Conservation (phyloP, 2,888 invertebrate genomes). For the Pyrrhosoma nymphula region DNA sequence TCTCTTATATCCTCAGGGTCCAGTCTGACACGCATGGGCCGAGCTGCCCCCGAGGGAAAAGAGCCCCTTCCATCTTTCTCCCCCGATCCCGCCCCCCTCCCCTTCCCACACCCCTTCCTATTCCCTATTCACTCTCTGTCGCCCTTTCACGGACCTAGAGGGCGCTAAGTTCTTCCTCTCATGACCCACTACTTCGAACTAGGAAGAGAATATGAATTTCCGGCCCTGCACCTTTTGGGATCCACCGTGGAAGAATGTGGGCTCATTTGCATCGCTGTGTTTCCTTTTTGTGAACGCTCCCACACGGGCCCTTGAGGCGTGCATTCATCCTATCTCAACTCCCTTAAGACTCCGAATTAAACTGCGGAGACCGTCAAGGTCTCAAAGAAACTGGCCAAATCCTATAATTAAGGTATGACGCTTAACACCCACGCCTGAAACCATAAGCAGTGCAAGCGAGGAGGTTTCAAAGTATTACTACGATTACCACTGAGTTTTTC, state of each 20-base stretch:
- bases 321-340: too few relatives aligned
- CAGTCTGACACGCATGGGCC: conserved; percentile 1
- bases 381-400: too few relatives aligned
- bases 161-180: neutral
- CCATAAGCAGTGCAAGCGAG: too few relatives aligned
- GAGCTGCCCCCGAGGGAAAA: neutral
- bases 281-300: neutral
- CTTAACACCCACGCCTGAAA: too few relatives aligned
- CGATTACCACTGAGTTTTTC: too few relatives aligned
- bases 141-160: neutral
- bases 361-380: too few relatives aligned
- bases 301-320: too few relatives aligned
- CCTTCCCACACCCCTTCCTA: neutral
- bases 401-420: too few relatives aligned
- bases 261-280: conserved; percentile 6
- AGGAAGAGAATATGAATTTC: conserved; percentile 25
- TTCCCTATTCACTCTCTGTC: neutral
- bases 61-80: neutral
- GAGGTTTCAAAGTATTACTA: too few relatives aligned
- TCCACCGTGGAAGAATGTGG: neutral
- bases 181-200: neutral
- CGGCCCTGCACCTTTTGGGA: neutral
- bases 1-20: neutral
- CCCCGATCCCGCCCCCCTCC: too few relatives aligned
- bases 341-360: too few relatives aligned